These are phyloP conservation scores for Parapsyche elsis DNA, from an alignment of 1,140 invertebrate species.

Conservation along the genomic window DNA sequence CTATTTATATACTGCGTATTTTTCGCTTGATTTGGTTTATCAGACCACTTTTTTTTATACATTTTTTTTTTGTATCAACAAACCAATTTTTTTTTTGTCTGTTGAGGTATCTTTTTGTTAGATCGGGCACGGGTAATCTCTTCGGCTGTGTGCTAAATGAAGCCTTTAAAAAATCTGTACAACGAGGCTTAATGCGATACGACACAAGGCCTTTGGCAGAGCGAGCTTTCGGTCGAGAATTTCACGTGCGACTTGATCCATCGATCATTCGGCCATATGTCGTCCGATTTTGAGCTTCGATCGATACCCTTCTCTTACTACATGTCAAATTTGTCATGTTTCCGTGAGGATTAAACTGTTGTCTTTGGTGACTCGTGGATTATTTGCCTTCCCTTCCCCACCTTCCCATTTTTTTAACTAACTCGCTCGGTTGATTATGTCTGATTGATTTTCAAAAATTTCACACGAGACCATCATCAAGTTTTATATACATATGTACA, in stretches of 20 bases:
- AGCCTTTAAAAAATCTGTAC: conserved; percentile 46
- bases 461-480: no score
- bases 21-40: no score
- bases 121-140: conserved; percentile 26
- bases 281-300: neutral
- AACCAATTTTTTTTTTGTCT: neutral
- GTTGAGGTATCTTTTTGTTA: neutral
- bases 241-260: conserved; percentile 45
- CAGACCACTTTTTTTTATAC: no score
- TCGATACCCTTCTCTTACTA: conserved; percentile 35
- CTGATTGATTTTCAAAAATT: no score
- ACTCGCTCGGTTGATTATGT: no score
- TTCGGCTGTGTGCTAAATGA: conserved; percentile 43
- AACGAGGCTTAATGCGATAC: conserved; percentile 34
- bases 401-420: neutral
- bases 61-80: no score
- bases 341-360: conserved; percentile 41
- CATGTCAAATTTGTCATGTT: conserved; percentile 52
- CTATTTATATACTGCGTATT: no score
- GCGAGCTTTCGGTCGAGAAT: conserved; percentile 34
- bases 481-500: neutral
- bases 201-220: conserved; percentile 36
- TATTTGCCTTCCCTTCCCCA: neutral
- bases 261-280: conserved; percentile 45
- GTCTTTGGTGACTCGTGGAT: conserved; percentile 13